Percentiles rank a stretch among this genome's conserved stretches.
phyloP scores from a whole-genome alignment of 2,888 invertebrate species.

The Drosophila buzzatii region DNA sequence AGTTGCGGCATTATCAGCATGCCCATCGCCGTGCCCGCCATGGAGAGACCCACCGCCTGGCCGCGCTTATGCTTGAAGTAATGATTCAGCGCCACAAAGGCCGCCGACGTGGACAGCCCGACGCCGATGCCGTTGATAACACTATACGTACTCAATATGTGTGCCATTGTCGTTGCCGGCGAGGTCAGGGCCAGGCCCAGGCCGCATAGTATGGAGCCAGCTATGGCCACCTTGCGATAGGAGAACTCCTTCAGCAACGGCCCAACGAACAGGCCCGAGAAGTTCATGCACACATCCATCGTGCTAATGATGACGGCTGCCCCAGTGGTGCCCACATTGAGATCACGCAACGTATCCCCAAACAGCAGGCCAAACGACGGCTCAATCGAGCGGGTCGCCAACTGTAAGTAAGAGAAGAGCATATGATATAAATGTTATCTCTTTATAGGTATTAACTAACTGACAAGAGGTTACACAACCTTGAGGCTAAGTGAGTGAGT shows the following conservation, averaged over 20 bases:
- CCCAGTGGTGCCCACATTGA: conserved; percentile 91
- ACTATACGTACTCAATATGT: conserved; percentile 90
- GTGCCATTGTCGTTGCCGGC: conserved; percentile 90
- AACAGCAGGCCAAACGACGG: conserved; percentile 93
- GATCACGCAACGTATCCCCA: conserved; percentile 89
- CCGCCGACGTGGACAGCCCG: conserved; percentile 91
- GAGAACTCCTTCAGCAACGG: conserved; percentile 91
- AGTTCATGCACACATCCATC: conserved; percentile 91
- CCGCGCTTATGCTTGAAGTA: conserved; percentile 92
- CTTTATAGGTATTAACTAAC: background rate
- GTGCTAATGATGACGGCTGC: conserved; percentile 91
- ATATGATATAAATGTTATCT: background rate
- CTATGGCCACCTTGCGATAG: conserved; percentile 89
- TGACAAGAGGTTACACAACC: too few species aligned
- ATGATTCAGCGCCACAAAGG: conserved; percentile 92
- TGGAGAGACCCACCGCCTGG: conserved; percentile 92
- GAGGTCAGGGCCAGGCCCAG: conserved; percentile 89
- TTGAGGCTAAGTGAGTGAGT: background rate
- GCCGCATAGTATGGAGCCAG: conserved; percentile 89
- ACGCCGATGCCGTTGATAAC: conserved; percentile 92
- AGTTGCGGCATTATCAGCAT: conserved; percentile 93
- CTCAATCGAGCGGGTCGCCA: conserved; percentile 92
- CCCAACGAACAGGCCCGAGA: conserved; percentile 91
- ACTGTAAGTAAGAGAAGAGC: conserved; percentile 85
- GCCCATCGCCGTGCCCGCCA: conserved; percentile 92